These are phyloP conservation scores for Drosophila mayri DNA, from an alignment of 1,140 invertebrate species.

Conservation along the genomic window DNA sequence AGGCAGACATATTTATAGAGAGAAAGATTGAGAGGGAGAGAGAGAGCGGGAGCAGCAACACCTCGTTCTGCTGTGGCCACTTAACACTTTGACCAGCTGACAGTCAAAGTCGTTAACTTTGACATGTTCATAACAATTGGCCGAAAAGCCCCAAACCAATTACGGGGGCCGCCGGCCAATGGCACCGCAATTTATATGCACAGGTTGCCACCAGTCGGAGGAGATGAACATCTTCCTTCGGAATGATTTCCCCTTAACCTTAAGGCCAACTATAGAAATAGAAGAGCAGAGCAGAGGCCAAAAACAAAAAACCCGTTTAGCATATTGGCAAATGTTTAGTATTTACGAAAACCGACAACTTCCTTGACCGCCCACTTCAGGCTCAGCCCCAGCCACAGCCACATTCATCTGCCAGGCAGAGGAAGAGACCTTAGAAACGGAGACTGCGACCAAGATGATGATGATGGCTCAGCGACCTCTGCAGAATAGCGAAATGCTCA, in stretches of 20 bases:
- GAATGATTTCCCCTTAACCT: conserved; percentile 68
- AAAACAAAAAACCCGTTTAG: conserved; percentile 68
- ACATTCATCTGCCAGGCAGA: conserved; percentile 19
- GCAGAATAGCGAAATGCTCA: conserved; percentile 49
- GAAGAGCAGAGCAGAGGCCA: conserved; percentile 34
- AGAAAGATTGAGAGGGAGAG: not conserved
- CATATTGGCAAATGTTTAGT: conserved; percentile 78
- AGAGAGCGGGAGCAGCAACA: conserved; percentile 18
- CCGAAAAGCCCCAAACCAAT: conserved; percentile 66
- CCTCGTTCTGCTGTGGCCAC: conserved; percentile 41
- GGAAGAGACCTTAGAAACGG: conserved; percentile 8
- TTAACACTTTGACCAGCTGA: conserved; percentile 78
- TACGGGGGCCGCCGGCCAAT: conserved; percentile 51
- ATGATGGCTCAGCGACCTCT: conserved; percentile 75
- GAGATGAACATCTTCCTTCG: conserved; percentile 72
- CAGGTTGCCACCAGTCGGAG: conserved; percentile 50
- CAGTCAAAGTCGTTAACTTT: conserved; percentile 76
- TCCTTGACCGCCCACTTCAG: conserved; percentile 80
- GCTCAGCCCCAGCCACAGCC: not conserved
- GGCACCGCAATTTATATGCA: conserved; percentile 67
- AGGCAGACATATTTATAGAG: not conserved
- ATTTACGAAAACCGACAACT: conserved; percentile 70
- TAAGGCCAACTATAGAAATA: conserved; percentile 75
- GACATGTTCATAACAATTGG: conserved; percentile 82
- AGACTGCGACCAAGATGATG: conserved; percentile 56